Conservation (phyloP, 2,113 vertebrate genomes). For the Callaeas wilsoni region DNA sequence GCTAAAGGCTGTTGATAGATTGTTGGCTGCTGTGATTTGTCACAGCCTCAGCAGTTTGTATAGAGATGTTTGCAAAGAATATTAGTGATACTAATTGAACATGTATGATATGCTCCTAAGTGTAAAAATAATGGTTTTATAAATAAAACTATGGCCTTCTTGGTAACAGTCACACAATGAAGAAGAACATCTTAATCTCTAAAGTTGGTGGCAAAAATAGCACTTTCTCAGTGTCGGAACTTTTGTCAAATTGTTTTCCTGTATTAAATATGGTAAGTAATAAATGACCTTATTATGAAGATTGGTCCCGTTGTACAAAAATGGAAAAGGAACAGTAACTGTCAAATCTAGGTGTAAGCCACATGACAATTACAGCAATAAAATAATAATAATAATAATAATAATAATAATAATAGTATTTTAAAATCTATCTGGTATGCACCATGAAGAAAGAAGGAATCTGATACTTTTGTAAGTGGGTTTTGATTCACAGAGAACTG, state of each 20-base stretch:
- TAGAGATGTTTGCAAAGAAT: background rate
- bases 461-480: background rate
- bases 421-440: background rate
- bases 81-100: background rate
- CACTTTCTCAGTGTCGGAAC: background rate
- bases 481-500: background rate
- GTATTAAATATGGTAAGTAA: background rate
- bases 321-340: background rate
- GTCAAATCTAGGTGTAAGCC: background rate
- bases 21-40: background rate
- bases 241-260: background rate
- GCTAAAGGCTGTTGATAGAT: background rate
- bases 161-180: rapidly evolving
- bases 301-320: background rate
- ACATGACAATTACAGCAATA: background rate
- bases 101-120: background rate
- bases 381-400: background rate
- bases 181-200: background rate
- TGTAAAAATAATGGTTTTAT: background rate
- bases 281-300: background rate
- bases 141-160: background rate
- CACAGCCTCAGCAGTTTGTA: background rate
- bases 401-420: background rate
- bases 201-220: background rate
- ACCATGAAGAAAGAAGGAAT: background rate